phyloP scores from a whole-genome alignment of 1,140 invertebrate species.

The Aphis gossypii region DNA sequence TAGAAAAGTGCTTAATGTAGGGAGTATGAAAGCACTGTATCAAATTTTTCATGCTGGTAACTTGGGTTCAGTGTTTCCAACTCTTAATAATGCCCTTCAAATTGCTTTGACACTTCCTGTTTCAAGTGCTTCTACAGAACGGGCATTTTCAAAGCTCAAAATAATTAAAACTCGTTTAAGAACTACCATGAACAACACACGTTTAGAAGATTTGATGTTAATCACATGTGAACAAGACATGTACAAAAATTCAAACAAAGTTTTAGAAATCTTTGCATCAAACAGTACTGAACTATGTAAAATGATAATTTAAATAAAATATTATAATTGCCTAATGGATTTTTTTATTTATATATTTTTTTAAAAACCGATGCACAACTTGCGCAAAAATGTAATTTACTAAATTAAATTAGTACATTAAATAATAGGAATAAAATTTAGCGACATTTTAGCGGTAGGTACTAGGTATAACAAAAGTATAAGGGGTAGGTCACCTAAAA shows the following conservation, averaged over 20 bases:
- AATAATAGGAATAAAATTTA: background rate
- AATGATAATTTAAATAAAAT: slow-evolving; percentile 15
- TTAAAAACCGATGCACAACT: background rate
- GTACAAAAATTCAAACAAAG: background rate
- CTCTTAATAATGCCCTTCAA: slow-evolving; percentile 18
- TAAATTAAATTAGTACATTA: background rate
- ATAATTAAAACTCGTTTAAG: slow-evolving; percentile 13
- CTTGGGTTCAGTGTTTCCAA: slow-evolving; percentile 32
- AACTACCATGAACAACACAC: background rate
- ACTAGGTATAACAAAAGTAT: too few relatives aligned
- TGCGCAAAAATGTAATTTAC: background rate
- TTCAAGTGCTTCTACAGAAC: background rate
- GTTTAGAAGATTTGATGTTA: slow-evolving; percentile 8
- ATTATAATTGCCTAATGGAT: slow-evolving; percentile 1
- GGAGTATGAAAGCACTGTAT: background rate
- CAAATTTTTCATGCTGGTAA: background rate
- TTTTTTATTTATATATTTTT: background rate
- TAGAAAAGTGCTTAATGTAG: background rate
- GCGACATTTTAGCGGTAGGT: too few relatives aligned
- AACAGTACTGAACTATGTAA: background rate
- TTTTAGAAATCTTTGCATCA: background rate
- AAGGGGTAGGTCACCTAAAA: background rate
- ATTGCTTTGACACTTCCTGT: background rate
- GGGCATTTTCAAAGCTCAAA: slow-evolving; percentile 3
- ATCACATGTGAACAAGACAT: slow-evolving; percentile 9